Evolutionary conservation across 2,888 invertebrate species (phyloP).

Genomic region (Ornithoptera alexandrae): DNA sequence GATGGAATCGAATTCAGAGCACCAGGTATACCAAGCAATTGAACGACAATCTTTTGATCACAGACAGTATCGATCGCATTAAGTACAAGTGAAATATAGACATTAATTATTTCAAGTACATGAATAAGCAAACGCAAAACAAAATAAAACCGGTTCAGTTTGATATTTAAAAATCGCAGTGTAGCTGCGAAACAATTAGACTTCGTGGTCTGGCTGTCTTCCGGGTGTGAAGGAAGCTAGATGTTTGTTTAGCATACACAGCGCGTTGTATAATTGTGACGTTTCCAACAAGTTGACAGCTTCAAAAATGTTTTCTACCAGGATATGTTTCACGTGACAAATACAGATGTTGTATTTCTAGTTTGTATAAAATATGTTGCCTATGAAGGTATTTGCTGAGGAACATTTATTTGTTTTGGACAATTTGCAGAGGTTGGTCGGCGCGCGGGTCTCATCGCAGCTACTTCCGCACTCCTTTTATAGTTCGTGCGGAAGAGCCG

Average conservation of each 20-base stretch:
- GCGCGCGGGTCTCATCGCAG: constrained; percentile 41
- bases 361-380: too few species aligned
- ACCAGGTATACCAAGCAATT: neutral
- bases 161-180: constrained; percentile 32
- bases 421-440: constrained; percentile 3
- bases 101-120: constrained; percentile 5
- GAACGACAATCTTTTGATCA: neutral
- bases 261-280: neutral
- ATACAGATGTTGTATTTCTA: neutral
- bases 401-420: neutral
- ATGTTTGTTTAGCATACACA: constrained; percentile 8
- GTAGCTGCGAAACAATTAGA: constrained; percentile 26
- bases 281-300: constrained; percentile 7
- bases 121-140: neutral
- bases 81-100: constrained; percentile 1
- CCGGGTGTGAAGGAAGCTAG: constrained; percentile 64
- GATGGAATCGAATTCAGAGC: neutral
- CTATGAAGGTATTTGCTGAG: neutral
- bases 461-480: constrained; percentile 70
- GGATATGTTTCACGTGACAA: neutral
- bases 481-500: constrained; percentile 68
- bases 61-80: neutral
- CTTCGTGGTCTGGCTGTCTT: constrained; percentile 39
- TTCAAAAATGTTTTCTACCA: neutral
- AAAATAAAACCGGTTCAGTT: constrained; percentile 39